Percentiles rank a stretch among this genome's conserved stretches.
These are phyloP conservation scores for Pogoniulus pusillus DNA, from an alignment of 2,797 vertebrate species.

Conservation along the genomic window DNA sequence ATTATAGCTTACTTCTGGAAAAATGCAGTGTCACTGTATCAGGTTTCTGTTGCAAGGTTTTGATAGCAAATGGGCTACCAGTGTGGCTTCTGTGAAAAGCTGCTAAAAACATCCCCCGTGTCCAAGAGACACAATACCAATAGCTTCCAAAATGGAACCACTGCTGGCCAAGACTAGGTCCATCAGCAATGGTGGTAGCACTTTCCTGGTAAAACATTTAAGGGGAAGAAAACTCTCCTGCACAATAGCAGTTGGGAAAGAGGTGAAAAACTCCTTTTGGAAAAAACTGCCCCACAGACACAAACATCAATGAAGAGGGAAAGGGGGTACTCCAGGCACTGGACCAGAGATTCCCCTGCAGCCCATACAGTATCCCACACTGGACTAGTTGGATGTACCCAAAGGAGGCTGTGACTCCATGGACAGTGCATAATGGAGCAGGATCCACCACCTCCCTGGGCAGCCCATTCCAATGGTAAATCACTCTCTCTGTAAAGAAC, in stretches of 20 bases:
- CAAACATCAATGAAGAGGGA: fast-evolving
- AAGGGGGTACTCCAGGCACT: fast-evolving
- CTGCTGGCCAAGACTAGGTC: fast-evolving
- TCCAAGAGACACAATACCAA: not conserved
- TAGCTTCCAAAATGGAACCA: fast-evolving
- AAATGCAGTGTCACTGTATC: not conserved
- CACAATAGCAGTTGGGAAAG: not conserved
- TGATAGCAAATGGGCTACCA: not conserved
- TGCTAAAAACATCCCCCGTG: not conserved
- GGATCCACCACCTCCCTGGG: no score
- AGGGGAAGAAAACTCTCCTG: not conserved
- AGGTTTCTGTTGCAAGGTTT: not conserved
- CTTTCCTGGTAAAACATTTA: not conserved
- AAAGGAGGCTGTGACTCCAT: fast-evolving
- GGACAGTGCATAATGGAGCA: not conserved
- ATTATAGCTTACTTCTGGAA: not conserved
- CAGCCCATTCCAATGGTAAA: no score
- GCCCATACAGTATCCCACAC: fast-evolving
- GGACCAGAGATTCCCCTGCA: not conserved
- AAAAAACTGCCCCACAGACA: not conserved
- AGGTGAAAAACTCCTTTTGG: not conserved
- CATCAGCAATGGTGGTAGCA: fast-evolving
- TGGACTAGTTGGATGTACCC: fast-evolving
- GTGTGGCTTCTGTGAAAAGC: not conserved
- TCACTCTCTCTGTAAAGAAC: no score